Percentiles rank a stretch among this genome's conserved stretches.
Conservation (phyloP, 2,113 vertebrate species). For the Pionites leucogaster region DNA sequence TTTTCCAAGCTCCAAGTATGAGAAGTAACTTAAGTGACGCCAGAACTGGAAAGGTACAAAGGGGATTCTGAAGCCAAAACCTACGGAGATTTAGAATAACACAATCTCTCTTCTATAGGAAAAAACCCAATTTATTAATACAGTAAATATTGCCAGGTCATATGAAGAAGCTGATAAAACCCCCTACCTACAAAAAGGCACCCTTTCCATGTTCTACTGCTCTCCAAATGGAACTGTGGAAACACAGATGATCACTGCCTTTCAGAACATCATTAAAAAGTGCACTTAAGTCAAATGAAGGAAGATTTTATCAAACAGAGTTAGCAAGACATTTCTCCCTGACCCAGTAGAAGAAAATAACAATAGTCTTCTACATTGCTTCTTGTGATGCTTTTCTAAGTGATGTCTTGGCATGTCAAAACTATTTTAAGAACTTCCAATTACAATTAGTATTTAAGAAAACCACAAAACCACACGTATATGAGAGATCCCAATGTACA, state of each 20-base stretch:
- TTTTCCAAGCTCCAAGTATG: neutral
- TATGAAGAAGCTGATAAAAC: neutral
- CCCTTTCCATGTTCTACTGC: neutral
- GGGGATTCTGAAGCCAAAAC: neutral
- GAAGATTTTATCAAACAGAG: neutral
- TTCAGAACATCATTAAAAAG: neutral
- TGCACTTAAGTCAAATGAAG: neutral
- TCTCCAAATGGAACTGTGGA: neutral
- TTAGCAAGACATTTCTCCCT: neutral
- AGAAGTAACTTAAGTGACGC: neutral
- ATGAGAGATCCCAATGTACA: neutral
- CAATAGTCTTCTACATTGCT: neutral
- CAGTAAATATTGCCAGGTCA: neutral
- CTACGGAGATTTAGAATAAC: neutral
- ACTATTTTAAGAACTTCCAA: neutral
- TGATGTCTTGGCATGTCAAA: neutral
- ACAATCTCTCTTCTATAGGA: neutral
- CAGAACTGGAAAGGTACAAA: neutral
- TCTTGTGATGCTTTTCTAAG: neutral
- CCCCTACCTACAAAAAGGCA: neutral
- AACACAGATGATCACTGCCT: neutral
- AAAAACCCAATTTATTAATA: neutral
- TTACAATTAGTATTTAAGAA: neutral
- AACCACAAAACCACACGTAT: no score
- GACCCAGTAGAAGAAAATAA: neutral